Evolutionary conservation across 2,113 vertebrate species (phyloP), one percentile per base, ranked within the genome.

Genomic region (Catharus bicknelli): DNA sequence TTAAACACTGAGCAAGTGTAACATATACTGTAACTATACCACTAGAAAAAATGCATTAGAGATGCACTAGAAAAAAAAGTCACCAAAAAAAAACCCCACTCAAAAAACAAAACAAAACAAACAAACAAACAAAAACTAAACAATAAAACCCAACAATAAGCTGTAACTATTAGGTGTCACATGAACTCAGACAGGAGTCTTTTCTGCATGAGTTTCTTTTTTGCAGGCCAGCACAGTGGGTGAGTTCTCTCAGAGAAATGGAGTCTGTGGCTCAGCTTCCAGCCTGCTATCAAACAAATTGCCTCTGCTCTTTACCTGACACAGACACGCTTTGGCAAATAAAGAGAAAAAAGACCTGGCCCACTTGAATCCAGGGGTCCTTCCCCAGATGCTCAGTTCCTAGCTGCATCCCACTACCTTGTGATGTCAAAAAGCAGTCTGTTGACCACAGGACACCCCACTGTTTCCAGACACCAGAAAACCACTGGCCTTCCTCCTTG

Each of bases 1-100:
- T 96, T 96, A 90, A 96, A 93, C 77, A 95, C 47, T 78, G 86
- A 97, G 95, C 77, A 94, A 51, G 32, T 69, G 72, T 84, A 95
- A 90, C 80, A 95, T 55, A 88, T 91, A 88, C 75, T 93, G 55
- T 66, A 91, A 94, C 78, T 83, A 63, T 38, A 91, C 43, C n/a
- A 92, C 90, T 93, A 69, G 69, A 93, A 94, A 47, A 78, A 91
- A 86, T 34, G 43, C n/a, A 48, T 69, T 53, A 55, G 29, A 94
- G 57, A 94, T 29, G 40, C 23, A 54, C 57, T 67, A 88, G 34
- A 17, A 54, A 54, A 13, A 43, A 26, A 45, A 25, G 32, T 32
- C 29, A 54, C 25, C 20, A 51, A 16, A 82, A 74, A 84, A 78
- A 30, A 19, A 36, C 34, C 19, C 18, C 9, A 11, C 12, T 40